phyloP scores from a whole-genome alignment of 1,140 invertebrate genomes.

The Nasonia vitripennis region DNA sequence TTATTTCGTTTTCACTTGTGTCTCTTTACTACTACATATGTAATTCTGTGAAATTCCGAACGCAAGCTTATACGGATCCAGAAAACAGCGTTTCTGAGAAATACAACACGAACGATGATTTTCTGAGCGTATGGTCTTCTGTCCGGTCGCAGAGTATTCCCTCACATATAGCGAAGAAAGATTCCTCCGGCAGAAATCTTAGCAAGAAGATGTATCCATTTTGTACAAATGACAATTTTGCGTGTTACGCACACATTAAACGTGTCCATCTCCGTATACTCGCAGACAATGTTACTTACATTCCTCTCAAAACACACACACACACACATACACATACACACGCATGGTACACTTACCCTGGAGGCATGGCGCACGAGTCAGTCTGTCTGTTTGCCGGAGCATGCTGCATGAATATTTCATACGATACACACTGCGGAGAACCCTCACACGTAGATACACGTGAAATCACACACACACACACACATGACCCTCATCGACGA shows the following conservation, averaged over 20 bases:
- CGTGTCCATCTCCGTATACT: not conserved
- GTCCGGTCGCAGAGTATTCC: too few relatives aligned
- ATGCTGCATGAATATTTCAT: constrained; percentile 43
- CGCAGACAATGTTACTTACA: not conserved
- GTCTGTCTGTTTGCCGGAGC: not conserved
- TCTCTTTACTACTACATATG: too few relatives aligned
- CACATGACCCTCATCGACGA: not conserved
- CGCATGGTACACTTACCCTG: not conserved
- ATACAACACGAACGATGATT: too few relatives aligned
- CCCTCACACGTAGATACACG: not conserved
- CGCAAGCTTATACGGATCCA: too few relatives aligned
- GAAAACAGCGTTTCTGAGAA: too few relatives aligned
- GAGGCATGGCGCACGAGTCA: constrained; percentile 14
- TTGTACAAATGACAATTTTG: not conserved
- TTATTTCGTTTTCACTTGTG: too few relatives aligned
- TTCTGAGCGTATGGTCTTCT: too few relatives aligned
- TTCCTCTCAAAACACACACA: not conserved
- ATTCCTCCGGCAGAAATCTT: not conserved
- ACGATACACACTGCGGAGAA: constrained; percentile 24
- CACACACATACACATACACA: not conserved
- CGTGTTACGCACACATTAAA: not conserved
- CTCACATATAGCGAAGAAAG: not conserved
- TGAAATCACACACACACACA: not conserved
- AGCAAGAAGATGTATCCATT: not conserved
- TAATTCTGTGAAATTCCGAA: too few relatives aligned